Base-by-base conservation (phyloP, 1,140 invertebrate species). In the Protaetia brevitarsis region DNA sequence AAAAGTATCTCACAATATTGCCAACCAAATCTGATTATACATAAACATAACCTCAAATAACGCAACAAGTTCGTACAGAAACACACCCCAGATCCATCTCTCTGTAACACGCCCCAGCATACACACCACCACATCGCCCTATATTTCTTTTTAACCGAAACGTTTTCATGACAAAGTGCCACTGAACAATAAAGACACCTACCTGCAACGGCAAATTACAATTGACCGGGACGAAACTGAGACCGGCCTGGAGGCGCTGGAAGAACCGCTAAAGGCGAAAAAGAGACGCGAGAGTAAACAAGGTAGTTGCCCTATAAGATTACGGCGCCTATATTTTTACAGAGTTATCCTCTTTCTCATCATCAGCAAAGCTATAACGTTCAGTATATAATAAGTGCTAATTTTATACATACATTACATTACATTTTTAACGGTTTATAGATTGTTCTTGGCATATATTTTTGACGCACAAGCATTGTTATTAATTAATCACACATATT, bases 111-210 rank as follows among this genome's bases (percentile, higher is more conserved):
- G 16, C 41, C 13, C 10, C 3, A 8, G 8, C 13, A 10, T 19
- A 45, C 41, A 16, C 41, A 45, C 8, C 16, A 5, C 23, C 23
- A 37, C n/a, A n/a, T n/a, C n/a, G n/a, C n/a, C n/a, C n/a, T n/a
- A n/a, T n/a, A 37, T 10, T 37, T 37, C n/a, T 13, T 37, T 37
- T 37, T 21, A 45, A 13, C 41, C 41, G 4, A 19, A 45, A 45
- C 3, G 23, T 45, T 58, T 58, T 58, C n/a, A 58, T 58, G 16
- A 58, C 64, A 77, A 82, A 88, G 87, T 88, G 80, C 86, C 86
- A 72, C 84, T 88, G 77, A 88, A 88, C 82, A 84, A 87, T 81
- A 84, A 86, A 81, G 82, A 86, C 77, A 86, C 84, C 70, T 79
- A 86, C 76, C 81, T 84, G 77, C 82, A 85, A 78, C 81, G 85